phyloP scores from a whole-genome alignment of 2,113 vertebrate species.

The Ornithorhynchus anatinus region DNA sequence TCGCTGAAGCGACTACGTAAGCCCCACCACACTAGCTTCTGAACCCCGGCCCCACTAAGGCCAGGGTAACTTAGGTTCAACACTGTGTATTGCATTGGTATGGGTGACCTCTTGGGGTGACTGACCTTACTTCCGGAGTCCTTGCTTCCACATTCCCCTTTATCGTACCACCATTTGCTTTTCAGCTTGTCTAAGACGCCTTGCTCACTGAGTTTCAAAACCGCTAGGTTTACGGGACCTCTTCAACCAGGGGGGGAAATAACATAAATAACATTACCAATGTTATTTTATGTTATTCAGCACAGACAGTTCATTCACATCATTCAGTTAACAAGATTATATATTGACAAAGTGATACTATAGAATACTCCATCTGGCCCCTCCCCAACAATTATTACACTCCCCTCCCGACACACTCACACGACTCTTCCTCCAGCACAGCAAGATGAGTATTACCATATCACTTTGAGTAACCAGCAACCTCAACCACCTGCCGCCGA shows the following conservation, averaged over 20 bases:
- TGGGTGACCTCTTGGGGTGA: conserved; percentile 80
- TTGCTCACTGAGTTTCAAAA: conserved; percentile 99
- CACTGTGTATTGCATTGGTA: conserved; percentile 70
- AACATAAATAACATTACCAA: conserved; percentile 99
- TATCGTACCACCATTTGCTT: conserved; percentile 99
- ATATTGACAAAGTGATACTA: conserved; percentile 92
- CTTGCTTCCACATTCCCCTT: conserved; percentile 96
- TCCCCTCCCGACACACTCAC: conserved; percentile 75
- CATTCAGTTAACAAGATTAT: conserved; percentile 81
- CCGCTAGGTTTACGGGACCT: conserved; percentile 99
- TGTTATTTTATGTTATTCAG: conserved; percentile 99
- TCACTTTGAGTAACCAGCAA: conserved; percentile 98
- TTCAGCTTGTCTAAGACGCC: conserved; percentile 99
- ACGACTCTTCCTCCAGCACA: conserved; percentile 73
- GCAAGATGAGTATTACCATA: conserved; percentile 96
- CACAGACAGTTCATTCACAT: conserved; percentile 85
- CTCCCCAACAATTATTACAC: conserved; percentile 71
- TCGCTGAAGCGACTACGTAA: not conserved
- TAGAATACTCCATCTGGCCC: conserved; percentile 92
- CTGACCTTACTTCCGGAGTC: conserved; percentile 99
- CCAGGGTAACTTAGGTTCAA: conserved; percentile 55
- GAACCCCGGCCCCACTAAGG: conserved; percentile 52
- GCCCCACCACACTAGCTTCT: conserved; percentile 33
- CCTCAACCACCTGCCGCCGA: conserved; percentile 74
- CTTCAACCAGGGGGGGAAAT: conserved; percentile 97